A percentile compares a stretch with the other conserved stretches of the same genome.
Evolutionary conservation across 1,140 invertebrate species (phyloP).

Genomic region (Coptotermes formosanus): DNA sequence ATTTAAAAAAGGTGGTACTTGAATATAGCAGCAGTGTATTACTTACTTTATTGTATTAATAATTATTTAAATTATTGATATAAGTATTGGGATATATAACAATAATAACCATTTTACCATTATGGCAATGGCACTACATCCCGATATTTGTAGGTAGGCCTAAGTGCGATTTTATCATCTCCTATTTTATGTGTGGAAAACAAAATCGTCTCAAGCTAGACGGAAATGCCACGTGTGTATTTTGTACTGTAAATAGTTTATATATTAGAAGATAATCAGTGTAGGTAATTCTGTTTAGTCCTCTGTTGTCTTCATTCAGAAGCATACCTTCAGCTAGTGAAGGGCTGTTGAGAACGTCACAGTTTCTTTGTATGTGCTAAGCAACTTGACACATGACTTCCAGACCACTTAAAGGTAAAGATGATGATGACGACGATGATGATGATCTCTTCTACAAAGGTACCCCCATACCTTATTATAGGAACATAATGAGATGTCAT

Average conservation of each 20-base stretch:
- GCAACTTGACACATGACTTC: background rate
- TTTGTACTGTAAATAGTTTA: constrained; percentile 34
- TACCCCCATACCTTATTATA: no score
- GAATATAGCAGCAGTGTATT: background rate
- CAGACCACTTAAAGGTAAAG: no score
- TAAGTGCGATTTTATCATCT: constrained; percentile 31
- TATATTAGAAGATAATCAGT: constrained; percentile 27
- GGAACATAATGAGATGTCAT: no score
- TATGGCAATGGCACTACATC: background rate
- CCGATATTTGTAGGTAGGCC: constrained; percentile 29
- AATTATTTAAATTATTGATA: background rate
- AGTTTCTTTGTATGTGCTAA: background rate
- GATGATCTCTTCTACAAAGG: no score
- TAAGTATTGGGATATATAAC: constrained; percentile 1
- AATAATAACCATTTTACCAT: background rate
- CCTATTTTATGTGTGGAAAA: background rate
- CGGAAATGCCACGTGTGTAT: constrained; percentile 21
- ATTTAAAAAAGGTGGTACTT: background rate
- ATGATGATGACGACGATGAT: no score
- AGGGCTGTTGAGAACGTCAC: background rate
- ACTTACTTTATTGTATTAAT: constrained; percentile 11
- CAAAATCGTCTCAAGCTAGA: background rate
- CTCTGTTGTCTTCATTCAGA: background rate
- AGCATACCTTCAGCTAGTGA: background rate
- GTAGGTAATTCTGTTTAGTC: background rate